These are phyloP conservation scores for Tribolium freemani DNA, from an alignment of 2,888 invertebrate genomes.

Conservation along the genomic window DNA sequence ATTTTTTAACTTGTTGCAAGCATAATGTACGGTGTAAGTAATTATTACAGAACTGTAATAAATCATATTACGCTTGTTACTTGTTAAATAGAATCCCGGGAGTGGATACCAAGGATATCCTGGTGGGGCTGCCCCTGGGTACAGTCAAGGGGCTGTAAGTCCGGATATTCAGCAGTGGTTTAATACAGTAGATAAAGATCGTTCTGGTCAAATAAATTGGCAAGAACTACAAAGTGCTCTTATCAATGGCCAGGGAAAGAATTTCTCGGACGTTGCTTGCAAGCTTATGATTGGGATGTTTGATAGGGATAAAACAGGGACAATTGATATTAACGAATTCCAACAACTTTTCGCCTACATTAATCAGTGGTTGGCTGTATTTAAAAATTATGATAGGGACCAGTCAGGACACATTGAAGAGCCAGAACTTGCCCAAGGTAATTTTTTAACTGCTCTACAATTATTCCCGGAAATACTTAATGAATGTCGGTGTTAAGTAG, in stretches of 20 bases:
- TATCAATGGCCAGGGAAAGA: slow-evolving; percentile 87
- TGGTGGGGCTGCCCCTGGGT: slow-evolving; percentile 21
- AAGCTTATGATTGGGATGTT: slow-evolving; percentile 94
- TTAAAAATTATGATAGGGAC: slow-evolving; percentile 88
- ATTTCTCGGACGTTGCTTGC: slow-evolving; percentile 87
- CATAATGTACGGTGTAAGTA: too few species aligned
- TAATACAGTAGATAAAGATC: slow-evolving; percentile 83
- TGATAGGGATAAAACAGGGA: slow-evolving; percentile 86
- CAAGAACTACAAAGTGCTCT: slow-evolving; percentile 84
- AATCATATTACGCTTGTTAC: too few species aligned
- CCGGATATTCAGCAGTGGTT: slow-evolving; percentile 91
- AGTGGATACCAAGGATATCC: slow-evolving; percentile 15
- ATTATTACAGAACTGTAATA: too few species aligned
- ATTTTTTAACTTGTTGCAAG: too few species aligned
- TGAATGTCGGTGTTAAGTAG: too few species aligned
- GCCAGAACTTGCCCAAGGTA: slow-evolving; percentile 81
- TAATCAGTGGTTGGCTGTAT: slow-evolving; percentile 89
- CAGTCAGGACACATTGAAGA: slow-evolving; percentile 89
- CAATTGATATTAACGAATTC: slow-evolving; percentile 87
- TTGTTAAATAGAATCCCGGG: background rate
- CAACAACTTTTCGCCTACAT: slow-evolving; percentile 89
- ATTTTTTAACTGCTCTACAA: background rate
- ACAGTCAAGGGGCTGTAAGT: slow-evolving; percentile 64
- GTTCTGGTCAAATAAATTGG: slow-evolving; percentile 85
- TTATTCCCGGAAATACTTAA: background rate